A percentile compares a stretch with the other conserved stretches of the same genome.
Evolutionary conservation across 53 echinoderm and acorn worm species (phyloP).

Genomic region (Mesocentrotus franciscanus): DNA sequence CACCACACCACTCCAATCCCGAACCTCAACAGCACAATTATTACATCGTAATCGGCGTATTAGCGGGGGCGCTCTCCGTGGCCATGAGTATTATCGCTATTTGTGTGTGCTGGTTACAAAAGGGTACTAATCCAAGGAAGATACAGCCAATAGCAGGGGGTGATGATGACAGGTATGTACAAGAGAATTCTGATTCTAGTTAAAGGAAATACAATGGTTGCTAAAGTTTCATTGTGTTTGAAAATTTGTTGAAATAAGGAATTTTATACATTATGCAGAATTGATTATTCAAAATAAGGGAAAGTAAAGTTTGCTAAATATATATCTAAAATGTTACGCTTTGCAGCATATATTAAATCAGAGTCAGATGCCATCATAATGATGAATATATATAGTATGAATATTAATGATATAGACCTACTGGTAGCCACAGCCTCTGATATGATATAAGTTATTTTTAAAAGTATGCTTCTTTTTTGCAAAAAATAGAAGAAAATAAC

Average conservation of each 20-base stretch:
- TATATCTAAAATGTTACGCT: no score
- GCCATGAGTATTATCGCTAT: slow-evolving; percentile 92
- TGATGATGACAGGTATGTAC: slow-evolving; percentile 60
- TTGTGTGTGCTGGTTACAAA: slow-evolving; percentile 85
- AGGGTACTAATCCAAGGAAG: slow-evolving; percentile 60
- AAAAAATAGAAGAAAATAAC: no score
- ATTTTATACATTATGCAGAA: background rate
- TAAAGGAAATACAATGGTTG: background rate
- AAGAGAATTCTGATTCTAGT: background rate
- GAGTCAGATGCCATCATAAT: no score
- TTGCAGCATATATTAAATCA: no score
- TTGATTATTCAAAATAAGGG: no score
- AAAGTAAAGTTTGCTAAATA: no score
- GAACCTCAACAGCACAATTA: slow-evolving; percentile 65
- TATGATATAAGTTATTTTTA: no score
- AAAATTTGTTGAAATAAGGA: background rate
- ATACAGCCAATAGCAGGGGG: slow-evolving; percentile 42
- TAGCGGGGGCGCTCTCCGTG: slow-evolving; percentile 89
- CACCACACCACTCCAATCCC: slow-evolving; percentile 44
- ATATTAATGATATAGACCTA: no score
- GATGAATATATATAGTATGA: no score
- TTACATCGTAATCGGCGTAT: slow-evolving; percentile 91
- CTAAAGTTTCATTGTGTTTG: background rate
- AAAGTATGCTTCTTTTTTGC: no score
- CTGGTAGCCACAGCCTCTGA: no score